Evolutionary conservation across 2,113 vertebrate species (phyloP).

Genomic region (Podiceps cristatus): DNA sequence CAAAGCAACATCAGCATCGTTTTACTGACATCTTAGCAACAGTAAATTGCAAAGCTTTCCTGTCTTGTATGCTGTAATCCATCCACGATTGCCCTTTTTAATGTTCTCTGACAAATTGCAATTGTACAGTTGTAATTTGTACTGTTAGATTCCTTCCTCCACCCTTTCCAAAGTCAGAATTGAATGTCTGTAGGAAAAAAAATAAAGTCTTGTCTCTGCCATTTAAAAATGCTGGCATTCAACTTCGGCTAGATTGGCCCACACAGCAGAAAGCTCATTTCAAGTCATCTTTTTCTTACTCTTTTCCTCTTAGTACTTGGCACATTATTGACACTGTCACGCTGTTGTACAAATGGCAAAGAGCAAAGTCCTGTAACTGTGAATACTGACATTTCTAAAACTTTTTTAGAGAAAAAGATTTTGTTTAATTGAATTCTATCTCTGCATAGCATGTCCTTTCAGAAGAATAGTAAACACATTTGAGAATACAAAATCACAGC

Average conservation of each 20-base stretch:
- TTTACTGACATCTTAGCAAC: background rate
- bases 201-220: background rate
- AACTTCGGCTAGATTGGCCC: background rate
- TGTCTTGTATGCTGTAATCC: background rate
- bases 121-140: background rate
- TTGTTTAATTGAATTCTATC: background rate
- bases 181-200: conserved; percentile 2
- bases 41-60: background rate
- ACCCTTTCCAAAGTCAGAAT: background rate
- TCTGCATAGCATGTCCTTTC: background rate
- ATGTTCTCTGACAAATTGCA: background rate
- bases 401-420: background rate
- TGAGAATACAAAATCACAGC: background rate
- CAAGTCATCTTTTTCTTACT: background rate
- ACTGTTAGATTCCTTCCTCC: background rate
- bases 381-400: background rate
- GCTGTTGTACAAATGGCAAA: background rate
- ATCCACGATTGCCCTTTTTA: background rate
- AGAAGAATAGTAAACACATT: background rate
- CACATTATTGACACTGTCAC: background rate
- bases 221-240: conserved; percentile 19
- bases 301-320: background rate
- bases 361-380: background rate
- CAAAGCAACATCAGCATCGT: background rate
- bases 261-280: conserved; percentile 7